Percentiles rank a stretch among this genome's conserved stretches.
phyloP scores from a whole-genome alignment of 2,888 invertebrate genomes.

The Tachina fera region DNA sequence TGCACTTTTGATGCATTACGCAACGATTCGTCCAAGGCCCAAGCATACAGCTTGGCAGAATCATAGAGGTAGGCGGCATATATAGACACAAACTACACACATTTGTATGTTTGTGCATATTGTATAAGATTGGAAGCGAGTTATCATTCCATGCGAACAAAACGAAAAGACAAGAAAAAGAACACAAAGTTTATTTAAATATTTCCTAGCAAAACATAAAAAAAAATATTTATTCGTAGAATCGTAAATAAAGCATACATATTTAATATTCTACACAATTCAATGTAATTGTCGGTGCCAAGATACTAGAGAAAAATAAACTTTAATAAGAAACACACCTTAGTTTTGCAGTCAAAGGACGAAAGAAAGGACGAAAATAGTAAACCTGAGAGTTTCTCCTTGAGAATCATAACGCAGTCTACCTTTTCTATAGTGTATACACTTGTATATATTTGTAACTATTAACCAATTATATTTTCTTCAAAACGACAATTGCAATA shows the following conservation, averaged over 20 bases:
- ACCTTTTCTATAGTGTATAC: neutral
- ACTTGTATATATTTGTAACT: constrained; percentile 31
- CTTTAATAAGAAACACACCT: constrained; percentile 43
- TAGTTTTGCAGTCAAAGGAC: constrained; percentile 17
- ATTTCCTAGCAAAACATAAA: constrained; percentile 13
- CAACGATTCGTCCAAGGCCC: constrained; percentile 90
- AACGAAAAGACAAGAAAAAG: constrained; percentile 23
- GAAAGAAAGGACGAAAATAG: constrained; percentile 10
- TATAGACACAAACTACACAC: constrained; percentile 91
- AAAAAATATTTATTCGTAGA: constrained; percentile 4
- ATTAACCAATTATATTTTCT: constrained; percentile 40
- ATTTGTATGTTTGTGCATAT: constrained; percentile 76
- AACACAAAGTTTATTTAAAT: constrained; percentile 12
- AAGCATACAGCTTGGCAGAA: constrained; percentile 95
- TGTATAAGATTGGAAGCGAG: neutral
- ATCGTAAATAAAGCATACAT: constrained; percentile 8
- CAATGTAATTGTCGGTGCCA: constrained; percentile 26
- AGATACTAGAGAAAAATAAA: neutral
- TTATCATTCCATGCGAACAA: constrained; percentile 33
- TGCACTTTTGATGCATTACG: constrained; percentile 83
- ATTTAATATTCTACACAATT: neutral
- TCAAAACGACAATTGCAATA: constrained; percentile 3
- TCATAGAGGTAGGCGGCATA: constrained; percentile 98
- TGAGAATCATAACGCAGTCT: constrained; percentile 36
- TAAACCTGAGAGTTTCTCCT: constrained; percentile 15